Evolutionary conservation across 2,888 invertebrate species (phyloP).

Genomic region (Latheticus oryzae): DNA sequence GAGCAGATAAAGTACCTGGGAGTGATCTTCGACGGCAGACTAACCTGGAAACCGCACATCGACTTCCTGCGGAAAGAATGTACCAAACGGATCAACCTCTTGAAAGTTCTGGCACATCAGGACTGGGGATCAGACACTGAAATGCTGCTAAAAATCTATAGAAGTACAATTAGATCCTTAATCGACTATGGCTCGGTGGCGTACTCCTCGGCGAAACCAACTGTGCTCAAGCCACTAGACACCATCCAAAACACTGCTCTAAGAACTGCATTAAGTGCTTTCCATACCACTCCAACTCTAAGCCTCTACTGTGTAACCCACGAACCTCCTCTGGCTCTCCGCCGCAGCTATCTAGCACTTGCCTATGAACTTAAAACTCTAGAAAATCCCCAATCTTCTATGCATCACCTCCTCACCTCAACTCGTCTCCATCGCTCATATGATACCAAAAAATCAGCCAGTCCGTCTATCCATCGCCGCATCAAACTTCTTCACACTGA

Average conservation of each 20-base stretch:
- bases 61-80: conserved; percentile 9
- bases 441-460: conserved; percentile 7
- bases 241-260: conserved; percentile 11
- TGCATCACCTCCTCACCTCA: conserved; percentile 1
- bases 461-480: conserved; percentile 6
- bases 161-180: conserved; percentile 1
- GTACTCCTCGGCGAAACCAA: conserved; percentile 9
- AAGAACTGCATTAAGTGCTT: conserved; percentile 21
- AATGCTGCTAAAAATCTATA: conserved; percentile 11
- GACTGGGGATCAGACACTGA: conserved; percentile 16
- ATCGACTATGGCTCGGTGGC: conserved; percentile 11
- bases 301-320: conserved; percentile 12
- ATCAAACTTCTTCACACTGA: conserved; percentile 2
- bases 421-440: conserved; percentile 5
- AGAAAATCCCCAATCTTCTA: conserved; percentile 9
- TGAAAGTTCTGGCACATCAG: conserved; percentile 28
- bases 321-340: background rate
- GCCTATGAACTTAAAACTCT: conserved; percentile 9
- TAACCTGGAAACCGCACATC: conserved; percentile 25
- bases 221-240: conserved; percentile 1
- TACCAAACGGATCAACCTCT: conserved; percentile 1
- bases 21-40: conserved; percentile 17
- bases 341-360: conserved; percentile 11
- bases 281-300: conserved; percentile 11
- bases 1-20: conserved; percentile 11